Evolutionary conservation across 2,113 vertebrate species (phyloP), one percentile per base, ranked within the genome.

Genomic region (Boulengeromyrus knoepffleri): DNA sequence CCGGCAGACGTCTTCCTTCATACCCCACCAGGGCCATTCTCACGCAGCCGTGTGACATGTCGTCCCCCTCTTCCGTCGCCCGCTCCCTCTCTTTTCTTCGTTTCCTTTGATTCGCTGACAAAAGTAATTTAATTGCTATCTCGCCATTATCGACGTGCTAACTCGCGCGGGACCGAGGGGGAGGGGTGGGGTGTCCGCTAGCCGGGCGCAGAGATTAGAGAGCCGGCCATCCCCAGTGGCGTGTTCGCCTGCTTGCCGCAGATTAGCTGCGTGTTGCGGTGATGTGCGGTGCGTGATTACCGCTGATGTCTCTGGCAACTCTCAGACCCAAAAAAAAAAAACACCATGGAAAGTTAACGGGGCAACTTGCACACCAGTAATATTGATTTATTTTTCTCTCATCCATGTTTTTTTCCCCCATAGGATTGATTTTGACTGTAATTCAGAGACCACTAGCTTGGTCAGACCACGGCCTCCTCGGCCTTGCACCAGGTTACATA

Each of bases 111-210:
- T 66, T 88, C 88, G 21, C 85, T 88, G 74, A 91, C 49, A 91
- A 86, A 90, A 90, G 89, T 90, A 52, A 70, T 92, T 91, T 91
- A 91, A 92, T 93, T 92, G 92, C 85, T 88, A 83, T 91, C 89
- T 70, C 70, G 88, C 88, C 89, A 90, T 91, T 92, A 91, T 90
- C 56, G 89, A 90, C 90, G 53, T 86, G 85, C 90, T 89, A 70
- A 90, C 74, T 91, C 90, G 84, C 90, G 52, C 52, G 70, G 89
- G 90, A 70, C 80, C 85, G 52, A 45, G 88, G 85, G 66, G 62
- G 52, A 47, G 53, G 88, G 70, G 80, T 2, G 74, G 15, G 70
- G 66, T 10, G n/a, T 46, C 21, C 49, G 24, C 85, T 50, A 52
- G 47, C n/a, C 13, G 27, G 39, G 70, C 53, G 47, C 53, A 31